Evolutionary conservation across 2,888 invertebrate genomes (phyloP).

Genomic region (Frankliniella fusca): DNA sequence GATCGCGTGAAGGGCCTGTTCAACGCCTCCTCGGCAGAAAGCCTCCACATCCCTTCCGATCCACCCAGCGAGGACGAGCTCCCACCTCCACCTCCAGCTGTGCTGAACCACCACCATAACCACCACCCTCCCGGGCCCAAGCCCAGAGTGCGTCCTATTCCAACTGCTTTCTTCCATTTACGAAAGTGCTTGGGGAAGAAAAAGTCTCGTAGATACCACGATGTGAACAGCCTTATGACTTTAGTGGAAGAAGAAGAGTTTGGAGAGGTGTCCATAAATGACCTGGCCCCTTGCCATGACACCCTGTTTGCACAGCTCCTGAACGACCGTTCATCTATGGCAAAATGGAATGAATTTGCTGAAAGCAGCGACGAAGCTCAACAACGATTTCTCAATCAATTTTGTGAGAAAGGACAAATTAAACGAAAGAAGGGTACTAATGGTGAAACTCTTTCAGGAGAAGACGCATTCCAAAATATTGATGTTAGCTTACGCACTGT

Average conservation of each 20-base stretch:
- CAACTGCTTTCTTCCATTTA: background rate
- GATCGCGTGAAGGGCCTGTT: background rate
- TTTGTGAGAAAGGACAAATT: background rate
- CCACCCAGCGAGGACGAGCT: background rate
- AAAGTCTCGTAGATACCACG: background rate
- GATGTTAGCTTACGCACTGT: background rate
- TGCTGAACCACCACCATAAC: background rate
- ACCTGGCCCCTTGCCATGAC: background rate
- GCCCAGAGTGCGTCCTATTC: background rate
- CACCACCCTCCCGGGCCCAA: background rate
- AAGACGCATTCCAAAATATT: background rate
- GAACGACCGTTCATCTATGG: background rate
- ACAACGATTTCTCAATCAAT: background rate
- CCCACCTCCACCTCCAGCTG: background rate
- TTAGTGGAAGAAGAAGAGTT: background rate
- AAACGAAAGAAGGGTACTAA: background rate
- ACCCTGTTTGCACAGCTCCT: background rate
- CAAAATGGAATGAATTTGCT: background rate
- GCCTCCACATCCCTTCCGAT: background rate
- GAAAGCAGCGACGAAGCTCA: background rate
- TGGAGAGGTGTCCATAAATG: background rate
- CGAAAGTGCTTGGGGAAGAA: background rate
- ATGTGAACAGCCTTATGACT: background rate
- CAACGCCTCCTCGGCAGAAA: background rate
- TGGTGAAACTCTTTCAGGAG: background rate